Evolutionary conservation across 1,140 invertebrate species (phyloP).

Genomic region (Magallana gigas): DNA sequence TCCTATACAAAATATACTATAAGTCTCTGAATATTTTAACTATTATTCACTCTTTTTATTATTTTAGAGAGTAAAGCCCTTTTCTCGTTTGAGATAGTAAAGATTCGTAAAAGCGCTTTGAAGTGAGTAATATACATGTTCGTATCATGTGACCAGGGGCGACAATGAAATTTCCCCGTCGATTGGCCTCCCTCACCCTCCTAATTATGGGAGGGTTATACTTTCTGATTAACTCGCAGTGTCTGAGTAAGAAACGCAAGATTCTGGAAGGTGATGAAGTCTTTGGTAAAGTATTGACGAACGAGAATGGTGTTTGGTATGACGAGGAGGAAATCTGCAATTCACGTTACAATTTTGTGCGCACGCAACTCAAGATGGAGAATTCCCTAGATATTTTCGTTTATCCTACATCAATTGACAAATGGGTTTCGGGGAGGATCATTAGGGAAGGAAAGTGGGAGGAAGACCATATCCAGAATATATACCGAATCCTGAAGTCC

Average conservation of each 20-base stretch:
- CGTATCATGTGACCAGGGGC: too few relatives aligned
- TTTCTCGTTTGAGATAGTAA: too few relatives aligned
- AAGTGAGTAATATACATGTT: too few relatives aligned
- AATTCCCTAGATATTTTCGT: conserved; percentile 54
- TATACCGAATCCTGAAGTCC: conserved; percentile 26
- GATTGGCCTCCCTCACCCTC: neutral
- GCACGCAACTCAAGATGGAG: conserved; percentile 35
- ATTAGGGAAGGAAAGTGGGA: conserved; percentile 50
- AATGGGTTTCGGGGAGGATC: conserved; percentile 52
- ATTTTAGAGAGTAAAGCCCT: too few relatives aligned
- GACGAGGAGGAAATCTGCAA: neutral
- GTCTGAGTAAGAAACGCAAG: neutral
- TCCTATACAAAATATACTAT: too few relatives aligned
- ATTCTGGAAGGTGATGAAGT: neutral
- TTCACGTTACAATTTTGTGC: conserved; percentile 38
- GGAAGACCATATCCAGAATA: conserved; percentile 28
- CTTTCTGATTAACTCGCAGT: neutral
- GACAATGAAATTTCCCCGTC: neutral
- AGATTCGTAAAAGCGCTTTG: too few relatives aligned
- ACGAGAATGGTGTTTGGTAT: neutral
- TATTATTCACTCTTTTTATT: too few relatives aligned
- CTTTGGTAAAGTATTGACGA: neutral
- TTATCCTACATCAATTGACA: conserved; percentile 46
- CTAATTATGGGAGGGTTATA: neutral
- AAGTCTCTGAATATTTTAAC: too few relatives aligned